A percentile compares a stretch with the other conserved stretches of the same genome.
phyloP scores from a whole-genome alignment of 2,797 vertebrate genomes.

The Poliocrania exsul region DNA sequence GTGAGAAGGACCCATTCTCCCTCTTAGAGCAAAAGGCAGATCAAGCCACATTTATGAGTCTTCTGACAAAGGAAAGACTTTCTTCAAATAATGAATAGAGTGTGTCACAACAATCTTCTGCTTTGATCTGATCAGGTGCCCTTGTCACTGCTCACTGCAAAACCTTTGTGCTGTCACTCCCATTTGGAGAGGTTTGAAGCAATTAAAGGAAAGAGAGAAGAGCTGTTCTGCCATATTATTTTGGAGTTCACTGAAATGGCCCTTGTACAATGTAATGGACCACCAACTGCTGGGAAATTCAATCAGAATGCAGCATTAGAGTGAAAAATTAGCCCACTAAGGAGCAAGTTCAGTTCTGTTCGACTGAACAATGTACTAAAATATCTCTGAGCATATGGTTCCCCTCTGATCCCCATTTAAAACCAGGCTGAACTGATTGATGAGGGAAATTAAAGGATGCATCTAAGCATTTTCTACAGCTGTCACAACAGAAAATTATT shows the following conservation, averaged over 20 bases:
- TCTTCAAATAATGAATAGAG: not conserved
- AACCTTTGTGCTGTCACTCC: not conserved
- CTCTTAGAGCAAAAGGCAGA: not conserved
- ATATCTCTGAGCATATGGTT: constrained; percentile 47
- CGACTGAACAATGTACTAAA: not conserved
- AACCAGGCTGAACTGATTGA: constrained; percentile 41
- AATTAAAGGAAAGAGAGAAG: not conserved
- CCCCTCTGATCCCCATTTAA: constrained; percentile 33
- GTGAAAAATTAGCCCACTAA: constrained; percentile 12
- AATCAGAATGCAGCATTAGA: not conserved
- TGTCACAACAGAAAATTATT: not conserved
- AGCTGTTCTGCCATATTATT: not conserved
- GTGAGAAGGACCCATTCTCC: not conserved
- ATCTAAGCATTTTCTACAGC: not conserved
- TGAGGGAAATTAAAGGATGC: constrained; percentile 28
- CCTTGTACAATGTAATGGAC: not conserved
- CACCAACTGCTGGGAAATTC: constrained; percentile 32
- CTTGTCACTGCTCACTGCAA: not conserved
- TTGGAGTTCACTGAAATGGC: not conserved
- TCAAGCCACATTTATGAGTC: not conserved
- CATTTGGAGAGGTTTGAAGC: not conserved
- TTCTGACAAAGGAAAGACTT: not conserved
- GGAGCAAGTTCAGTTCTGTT: not conserved
- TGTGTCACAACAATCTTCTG: not conserved
- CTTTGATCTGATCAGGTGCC: not conserved